Evolutionary conservation across 2,797 vertebrate species (phyloP), one percentile per base, ranked within the genome.

Genomic region (Anas bahamensis): DNA sequence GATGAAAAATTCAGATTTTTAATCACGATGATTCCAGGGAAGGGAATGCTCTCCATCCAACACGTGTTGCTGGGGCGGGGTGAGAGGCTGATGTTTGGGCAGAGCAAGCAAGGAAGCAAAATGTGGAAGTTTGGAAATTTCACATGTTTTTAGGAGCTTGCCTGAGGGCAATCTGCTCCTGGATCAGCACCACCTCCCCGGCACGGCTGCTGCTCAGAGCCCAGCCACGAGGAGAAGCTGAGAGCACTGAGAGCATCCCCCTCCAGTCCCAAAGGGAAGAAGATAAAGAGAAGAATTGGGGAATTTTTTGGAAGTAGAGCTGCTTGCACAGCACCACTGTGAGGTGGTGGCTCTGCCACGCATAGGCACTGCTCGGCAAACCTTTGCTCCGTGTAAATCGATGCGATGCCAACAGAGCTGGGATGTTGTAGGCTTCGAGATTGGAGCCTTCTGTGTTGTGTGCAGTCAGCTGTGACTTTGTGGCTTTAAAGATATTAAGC

Each of bases 401-500:
- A 9, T 17, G 83, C 86, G 63, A 2, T 46, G 56, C 77, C 81
- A 26, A n/a, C 4, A 6, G 23, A 53, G 79, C 72, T 0, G 0
- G 41, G 84, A 61, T 69, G 2, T 22, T 29, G n/a, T 6, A 56
- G 71, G 71, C 16, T 0, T 11, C 0, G 5, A 59, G 77, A 78
- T 68, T 61, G 26, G 3, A 0, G n/a, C 86, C 64, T 68, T 44
- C 73, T 59, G 63, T 52, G 17, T 26, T 9, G 2, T 7, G 18
- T 5, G 4, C 60, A 0, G 81, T 55, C 79, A 42, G 60, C 70
- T 68, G 80, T 28, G 86, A 66, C 86, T 88, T 63, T 12, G 13
- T 64, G 89, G 82, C 84, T 90, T 65, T 82, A 80, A 82, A 91
- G 90, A 94, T 65, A 89, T 87, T 71, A 77, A 96, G 91, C 60